Evolutionary conservation across 2,888 invertebrate species (phyloP), one percentile per base, ranked within the genome.

Genomic region (Pyrrhia umbra): DNA sequence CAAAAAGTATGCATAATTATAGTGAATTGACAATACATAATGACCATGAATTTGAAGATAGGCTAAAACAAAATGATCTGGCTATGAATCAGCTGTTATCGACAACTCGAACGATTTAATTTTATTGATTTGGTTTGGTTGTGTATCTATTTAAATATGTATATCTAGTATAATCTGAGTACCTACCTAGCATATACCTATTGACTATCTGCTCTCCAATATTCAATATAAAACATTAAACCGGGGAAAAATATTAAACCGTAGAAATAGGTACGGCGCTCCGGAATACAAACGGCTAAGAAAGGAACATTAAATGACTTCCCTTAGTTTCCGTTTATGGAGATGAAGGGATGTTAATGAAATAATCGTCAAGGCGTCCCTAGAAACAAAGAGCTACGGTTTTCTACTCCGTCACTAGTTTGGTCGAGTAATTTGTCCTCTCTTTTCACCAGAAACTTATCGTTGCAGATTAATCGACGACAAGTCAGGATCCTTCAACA

Each of bases 391-490:
- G n/a, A n/a, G n/a, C n/a, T n/a, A n/a, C n/a, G n/a, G n/a, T n/a
- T n/a, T n/a, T n/a, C n/a, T n/a, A n/a, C n/a, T n/a, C n/a, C n/a
- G n/a, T n/a, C n/a, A n/a, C n/a, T n/a, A n/a, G n/a, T n/a, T n/a
- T n/a, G n/a, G n/a, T n/a, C n/a, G n/a, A n/a, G n/a, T n/a, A n/a
- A n/a, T n/a, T n/a, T n/a, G n/a, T n/a, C n/a, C n/a, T n/a, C n/a
- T n/a, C n/a, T n/a, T n/a, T n/a, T 39, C 8, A 27, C 3, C 1
- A 34, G 0, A 34, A 20, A 6, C 16, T 52, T 39, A 9, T 80
- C 76, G 74, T 94, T 95, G 54, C 89, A 98, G 98, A 90, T 95
- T 99, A 74, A 98, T 98, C 82, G 97, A 98, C 81, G 99, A 99
- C 87, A 99, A 98, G 91, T 97, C 97, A 45, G 94, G 93, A 16